A percentile compares a stretch with the other conserved stretches of the same genome.
Conservation (phyloP, 2,888 invertebrate species). For the Chrysina gloriosa region DNA sequence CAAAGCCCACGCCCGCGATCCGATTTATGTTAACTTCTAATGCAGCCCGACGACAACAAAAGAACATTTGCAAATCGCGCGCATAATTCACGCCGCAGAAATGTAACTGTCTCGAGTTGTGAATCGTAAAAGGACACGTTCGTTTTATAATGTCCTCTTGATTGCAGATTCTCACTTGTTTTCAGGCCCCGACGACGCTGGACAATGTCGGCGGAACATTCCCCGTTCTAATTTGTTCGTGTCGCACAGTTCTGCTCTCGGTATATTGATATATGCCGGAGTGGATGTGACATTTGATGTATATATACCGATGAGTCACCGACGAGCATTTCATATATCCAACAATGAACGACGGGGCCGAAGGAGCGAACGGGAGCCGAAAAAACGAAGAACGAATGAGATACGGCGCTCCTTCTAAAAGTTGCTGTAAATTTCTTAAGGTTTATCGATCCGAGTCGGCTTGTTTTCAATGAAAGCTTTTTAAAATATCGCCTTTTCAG, state of each 20-base stretch:
- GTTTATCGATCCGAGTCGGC: conserved; percentile 46
- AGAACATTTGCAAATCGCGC: conserved; percentile 42
- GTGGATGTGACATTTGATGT: conserved; percentile 56
- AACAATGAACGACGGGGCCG: conserved; percentile 12
- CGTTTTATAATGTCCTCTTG: conserved; percentile 42
- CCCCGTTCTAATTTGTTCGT: conserved; percentile 38
- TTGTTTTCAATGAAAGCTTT: conserved; percentile 28
- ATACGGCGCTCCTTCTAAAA: conserved; percentile 45
- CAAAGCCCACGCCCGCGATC: conserved; percentile 29
- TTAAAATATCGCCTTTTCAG: conserved; percentile 33
- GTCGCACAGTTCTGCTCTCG: conserved; percentile 20
- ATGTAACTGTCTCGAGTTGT: conserved; percentile 39
- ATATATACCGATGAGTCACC: conserved; percentile 59
- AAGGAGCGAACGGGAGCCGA: neutral
- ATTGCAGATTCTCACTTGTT: conserved; percentile 39
- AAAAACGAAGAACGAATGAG: neutral
- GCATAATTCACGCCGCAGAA: conserved; percentile 36
- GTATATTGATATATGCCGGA: conserved; percentile 56
- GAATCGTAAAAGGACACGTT: conserved; percentile 40
- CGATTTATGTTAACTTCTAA: conserved; percentile 43
- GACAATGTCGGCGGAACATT: conserved; percentile 16
- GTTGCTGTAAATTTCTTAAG: conserved; percentile 49
- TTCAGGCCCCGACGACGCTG: conserved; percentile 13
- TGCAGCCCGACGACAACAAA: conserved; percentile 35
- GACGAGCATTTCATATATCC: conserved; percentile 34